phyloP scores from a whole-genome alignment of 2,113 vertebrate genomes.

The Gadus macrocephalus region DNA sequence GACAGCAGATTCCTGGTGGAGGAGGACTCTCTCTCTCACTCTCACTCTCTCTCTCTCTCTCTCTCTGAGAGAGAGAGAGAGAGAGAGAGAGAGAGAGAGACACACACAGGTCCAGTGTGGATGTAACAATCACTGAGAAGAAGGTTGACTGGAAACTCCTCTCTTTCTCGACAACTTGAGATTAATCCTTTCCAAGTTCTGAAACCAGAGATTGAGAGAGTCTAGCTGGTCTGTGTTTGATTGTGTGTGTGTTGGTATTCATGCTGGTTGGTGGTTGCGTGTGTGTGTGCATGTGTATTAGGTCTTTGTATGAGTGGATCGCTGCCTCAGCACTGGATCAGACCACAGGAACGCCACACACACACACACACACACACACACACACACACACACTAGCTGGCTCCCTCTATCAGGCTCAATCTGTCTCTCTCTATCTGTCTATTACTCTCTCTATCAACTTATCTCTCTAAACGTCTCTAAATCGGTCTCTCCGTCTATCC shows the following conservation, averaged over 20 bases:
- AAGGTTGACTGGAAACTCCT: too few species aligned
- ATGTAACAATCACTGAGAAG: too few species aligned
- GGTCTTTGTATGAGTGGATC: conserved; percentile 46
- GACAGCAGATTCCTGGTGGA: conserved; percentile 27
- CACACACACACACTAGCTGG: not conserved
- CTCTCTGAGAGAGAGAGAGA: too few species aligned
- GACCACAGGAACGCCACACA: conserved; percentile 38
- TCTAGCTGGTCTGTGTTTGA: not conserved
- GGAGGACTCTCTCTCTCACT: not conserved
- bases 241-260: not conserved
- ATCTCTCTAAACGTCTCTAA: too few species aligned
- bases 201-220: not conserved
- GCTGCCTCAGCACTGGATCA: conserved; percentile 60
- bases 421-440: too few species aligned
- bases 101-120: too few species aligned
- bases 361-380: not conserved
- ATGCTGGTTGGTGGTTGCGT: not conserved
- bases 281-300: conserved; percentile 15
- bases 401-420: too few species aligned
- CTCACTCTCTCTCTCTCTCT: too few species aligned
- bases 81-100: too few species aligned
- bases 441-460: too few species aligned
- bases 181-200: conserved; percentile 11
- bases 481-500: too few species aligned
- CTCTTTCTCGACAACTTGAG: not conserved